A percentile compares a stretch with the other conserved stretches of the same genome.
Conservation (phyloP, 2,113 vertebrate genomes). For the Ciconia stormi region DNA sequence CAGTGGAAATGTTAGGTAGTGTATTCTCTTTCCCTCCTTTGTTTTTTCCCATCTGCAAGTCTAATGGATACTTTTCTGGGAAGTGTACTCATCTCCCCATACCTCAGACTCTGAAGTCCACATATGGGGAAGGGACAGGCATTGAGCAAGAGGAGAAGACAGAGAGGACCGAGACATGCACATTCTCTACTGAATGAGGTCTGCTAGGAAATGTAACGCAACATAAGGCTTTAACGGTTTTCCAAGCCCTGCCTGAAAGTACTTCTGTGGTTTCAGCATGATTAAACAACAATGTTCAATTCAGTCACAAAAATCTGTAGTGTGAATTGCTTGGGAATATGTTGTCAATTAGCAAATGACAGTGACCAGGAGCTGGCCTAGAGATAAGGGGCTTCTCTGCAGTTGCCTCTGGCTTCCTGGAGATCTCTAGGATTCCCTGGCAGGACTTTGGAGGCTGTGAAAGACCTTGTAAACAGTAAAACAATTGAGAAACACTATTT, state of each 20-base stretch:
- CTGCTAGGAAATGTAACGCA: background rate
- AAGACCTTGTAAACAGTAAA: background rate
- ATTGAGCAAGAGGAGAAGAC: background rate
- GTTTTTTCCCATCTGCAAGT: background rate
- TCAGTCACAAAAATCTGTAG: background rate
- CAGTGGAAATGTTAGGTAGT: background rate
- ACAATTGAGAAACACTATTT: background rate
- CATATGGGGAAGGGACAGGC: rapidly evolving
- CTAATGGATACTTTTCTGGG: background rate
- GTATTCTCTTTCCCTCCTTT: background rate
- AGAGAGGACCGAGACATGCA: background rate
- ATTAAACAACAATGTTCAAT: background rate
- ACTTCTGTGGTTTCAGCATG: background rate
- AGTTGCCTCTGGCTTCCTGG: background rate
- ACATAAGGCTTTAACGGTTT: background rate
- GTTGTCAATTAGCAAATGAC: background rate
- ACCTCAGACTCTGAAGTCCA: background rate
- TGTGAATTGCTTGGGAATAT: background rate
- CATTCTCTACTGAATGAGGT: background rate
- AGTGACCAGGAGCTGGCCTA: background rate
- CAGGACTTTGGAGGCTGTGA: background rate
- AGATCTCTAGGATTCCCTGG: background rate
- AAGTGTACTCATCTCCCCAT: background rate
- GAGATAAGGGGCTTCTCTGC: background rate
- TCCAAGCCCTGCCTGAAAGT: background rate